Evolutionary conservation across 1,140 invertebrate species (phyloP).

Genomic region (Drosophila orena): DNA sequence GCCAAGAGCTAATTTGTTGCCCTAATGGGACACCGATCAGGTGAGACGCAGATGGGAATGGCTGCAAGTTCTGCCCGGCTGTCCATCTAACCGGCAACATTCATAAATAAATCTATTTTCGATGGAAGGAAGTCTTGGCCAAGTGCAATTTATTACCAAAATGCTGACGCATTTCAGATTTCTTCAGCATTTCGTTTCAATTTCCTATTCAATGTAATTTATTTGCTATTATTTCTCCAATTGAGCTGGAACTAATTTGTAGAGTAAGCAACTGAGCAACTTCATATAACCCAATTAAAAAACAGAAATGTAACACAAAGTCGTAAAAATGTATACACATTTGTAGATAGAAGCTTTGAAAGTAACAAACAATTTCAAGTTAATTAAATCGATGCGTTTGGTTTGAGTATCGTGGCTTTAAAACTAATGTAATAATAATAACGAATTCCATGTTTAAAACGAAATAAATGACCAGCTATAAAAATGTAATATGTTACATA

Average conservation of each 20-base stretch:
- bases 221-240: slow-evolving; percentile 27
- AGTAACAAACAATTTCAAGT: too few relatives aligned
- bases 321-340: neutral
- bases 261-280: slow-evolving; percentile 4
- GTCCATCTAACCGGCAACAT: slow-evolving; percentile 31
- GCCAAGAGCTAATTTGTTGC: slow-evolving; percentile 70
- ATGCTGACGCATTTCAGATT: slow-evolving; percentile 45
- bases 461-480: neutral
- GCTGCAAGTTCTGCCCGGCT: slow-evolving; percentile 9
- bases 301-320: neutral
- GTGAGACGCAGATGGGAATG: slow-evolving; percentile 29
- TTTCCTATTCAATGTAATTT: slow-evolving; percentile 36
- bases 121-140: slow-evolving; percentile 27
- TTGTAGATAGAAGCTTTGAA: neutral
- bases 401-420: too few relatives aligned
- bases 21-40: slow-evolving; percentile 65
- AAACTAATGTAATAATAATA: neutral
- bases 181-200: slow-evolving; percentile 28
- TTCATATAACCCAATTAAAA: neutral
- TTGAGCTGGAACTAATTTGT: slow-evolving; percentile 14
- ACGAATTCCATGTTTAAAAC: neutral
- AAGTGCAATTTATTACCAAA: slow-evolving; percentile 50
- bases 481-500: neutral
- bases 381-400: too few relatives aligned
- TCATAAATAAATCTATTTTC: slow-evolving; percentile 51